Evolutionary conservation across 2,888 invertebrate genomes (phyloP).

Genomic region (Herminia tarsipennalis): DNA sequence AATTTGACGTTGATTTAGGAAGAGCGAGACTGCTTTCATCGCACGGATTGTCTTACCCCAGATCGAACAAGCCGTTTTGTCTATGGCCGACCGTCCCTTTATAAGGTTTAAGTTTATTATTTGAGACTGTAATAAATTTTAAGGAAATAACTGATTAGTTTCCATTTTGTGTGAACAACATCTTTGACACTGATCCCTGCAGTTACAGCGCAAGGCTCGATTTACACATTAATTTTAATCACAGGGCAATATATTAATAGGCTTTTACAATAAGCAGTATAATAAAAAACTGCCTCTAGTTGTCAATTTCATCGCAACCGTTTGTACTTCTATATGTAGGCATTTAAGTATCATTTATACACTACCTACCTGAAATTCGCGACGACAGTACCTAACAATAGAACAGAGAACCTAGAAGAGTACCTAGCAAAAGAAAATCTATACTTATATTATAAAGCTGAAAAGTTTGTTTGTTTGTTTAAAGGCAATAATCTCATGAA

Average conservation of each 20-base stretch:
- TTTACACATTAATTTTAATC: slow-evolving; percentile 7
- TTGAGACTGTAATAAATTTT: slow-evolving; percentile 61
- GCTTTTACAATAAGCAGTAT: background rate
- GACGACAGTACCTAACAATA: too few species aligned
- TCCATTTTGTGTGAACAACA: slow-evolving; percentile 30
- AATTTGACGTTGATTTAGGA: slow-evolving; percentile 84
- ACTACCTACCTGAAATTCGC: too few species aligned
- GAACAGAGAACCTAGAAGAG: too few species aligned
- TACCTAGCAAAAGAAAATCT: too few species aligned
- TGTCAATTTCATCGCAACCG: too few species aligned
- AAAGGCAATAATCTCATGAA: too few species aligned
- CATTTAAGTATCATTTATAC: too few species aligned
- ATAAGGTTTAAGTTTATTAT: slow-evolving; percentile 68
- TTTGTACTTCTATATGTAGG: too few species aligned
- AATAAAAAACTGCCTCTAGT: too few species aligned
- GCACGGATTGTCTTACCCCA: slow-evolving; percentile 74
- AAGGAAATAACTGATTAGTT: slow-evolving; percentile 41
- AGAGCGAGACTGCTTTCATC: slow-evolving; percentile 71
- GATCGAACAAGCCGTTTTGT: slow-evolving; percentile 62
- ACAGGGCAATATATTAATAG: background rate
- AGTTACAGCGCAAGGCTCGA: slow-evolving; percentile 6
- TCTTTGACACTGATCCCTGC: slow-evolving; percentile 28
- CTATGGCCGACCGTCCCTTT: slow-evolving; percentile 53
- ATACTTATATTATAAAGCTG: too few species aligned
- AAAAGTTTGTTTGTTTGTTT: too few species aligned